phyloP scores from a whole-genome alignment of 1,140 invertebrate species.

The Drosophila virilis region DNA sequence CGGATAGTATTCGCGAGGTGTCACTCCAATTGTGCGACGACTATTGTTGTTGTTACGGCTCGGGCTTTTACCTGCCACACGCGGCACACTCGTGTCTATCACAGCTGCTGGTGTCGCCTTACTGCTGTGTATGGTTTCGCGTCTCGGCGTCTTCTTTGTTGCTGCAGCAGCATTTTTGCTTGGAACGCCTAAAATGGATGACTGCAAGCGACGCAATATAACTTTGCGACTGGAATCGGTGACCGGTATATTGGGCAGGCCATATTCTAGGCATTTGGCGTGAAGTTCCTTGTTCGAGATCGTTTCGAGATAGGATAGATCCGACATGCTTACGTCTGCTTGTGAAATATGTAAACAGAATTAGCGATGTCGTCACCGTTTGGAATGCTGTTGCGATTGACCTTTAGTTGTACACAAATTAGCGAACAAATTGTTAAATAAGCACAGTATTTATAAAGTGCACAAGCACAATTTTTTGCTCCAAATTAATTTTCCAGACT shows the following conservation, averaged over 20 bases:
- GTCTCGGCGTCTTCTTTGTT: constrained; percentile 46
- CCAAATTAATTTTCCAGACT: not conserved
- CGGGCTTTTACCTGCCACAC: constrained; percentile 25
- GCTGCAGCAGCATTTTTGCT: constrained; percentile 34
- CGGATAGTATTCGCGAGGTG: constrained; percentile 21
- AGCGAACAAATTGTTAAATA: not conserved
- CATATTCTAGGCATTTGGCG: constrained; percentile 68
- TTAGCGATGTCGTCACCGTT: constrained; percentile 72
- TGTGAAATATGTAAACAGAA: constrained; percentile 64
- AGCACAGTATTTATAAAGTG: not conserved
- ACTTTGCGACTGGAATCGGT: constrained; percentile 68
- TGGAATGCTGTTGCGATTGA: constrained; percentile 15
- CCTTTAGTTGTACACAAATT: not conserved
- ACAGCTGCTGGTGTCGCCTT: constrained; percentile 43
- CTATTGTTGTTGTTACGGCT: constrained; percentile 22
- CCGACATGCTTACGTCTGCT: constrained; percentile 57
- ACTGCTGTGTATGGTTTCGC: constrained; percentile 65
- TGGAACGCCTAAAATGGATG: constrained; percentile 54
- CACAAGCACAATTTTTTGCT: not conserved
- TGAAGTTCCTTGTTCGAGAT: constrained; percentile 68
- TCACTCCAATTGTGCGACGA: constrained; percentile 52
- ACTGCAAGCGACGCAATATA: constrained; percentile 57
- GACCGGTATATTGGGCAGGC: constrained; percentile 70
- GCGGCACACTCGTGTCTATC: constrained; percentile 5
- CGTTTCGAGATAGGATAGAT: constrained; percentile 53